Percentiles rank a stretch among this genome's conserved stretches.
phyloP scores from a whole-genome alignment of 2,113 vertebrate genomes.

The Sorex fumeus region DNA sequence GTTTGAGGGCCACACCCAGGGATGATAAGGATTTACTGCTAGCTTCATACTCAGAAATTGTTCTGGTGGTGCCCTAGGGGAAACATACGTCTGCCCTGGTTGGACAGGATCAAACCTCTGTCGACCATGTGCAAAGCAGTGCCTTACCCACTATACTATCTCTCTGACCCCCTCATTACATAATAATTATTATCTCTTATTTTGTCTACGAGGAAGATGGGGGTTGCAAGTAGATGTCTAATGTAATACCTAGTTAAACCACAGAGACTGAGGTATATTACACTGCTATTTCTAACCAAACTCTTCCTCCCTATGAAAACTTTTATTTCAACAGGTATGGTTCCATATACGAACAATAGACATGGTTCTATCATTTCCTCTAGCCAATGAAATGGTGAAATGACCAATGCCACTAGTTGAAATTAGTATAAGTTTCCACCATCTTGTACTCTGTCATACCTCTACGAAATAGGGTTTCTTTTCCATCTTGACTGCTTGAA shows the following conservation, averaged over 20 bases:
- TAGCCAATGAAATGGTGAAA: not conserved
- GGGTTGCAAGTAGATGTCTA: not conserved
- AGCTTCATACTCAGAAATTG: too few relatives aligned
- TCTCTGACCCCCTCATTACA: too few relatives aligned
- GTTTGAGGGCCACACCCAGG: too few relatives aligned
- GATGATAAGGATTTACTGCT: too few relatives aligned
- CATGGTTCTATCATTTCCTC: not conserved
- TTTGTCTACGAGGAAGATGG: slow-evolving; percentile 2
- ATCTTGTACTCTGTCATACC: not conserved
- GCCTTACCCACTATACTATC: too few relatives aligned
- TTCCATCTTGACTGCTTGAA: not conserved
- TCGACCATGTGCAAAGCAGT: too few relatives aligned
- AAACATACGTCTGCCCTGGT: too few relatives aligned
- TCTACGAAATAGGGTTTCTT: not conserved
- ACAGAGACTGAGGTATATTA: not conserved
- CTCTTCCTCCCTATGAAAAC: too few relatives aligned
- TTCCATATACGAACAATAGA: not conserved
- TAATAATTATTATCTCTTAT: not conserved
- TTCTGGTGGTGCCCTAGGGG: too few relatives aligned
- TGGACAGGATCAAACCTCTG: too few relatives aligned
- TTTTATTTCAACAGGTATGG: too few relatives aligned
- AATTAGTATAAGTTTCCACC: not conserved
- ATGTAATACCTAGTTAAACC: not conserved
- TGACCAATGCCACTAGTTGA: not conserved
- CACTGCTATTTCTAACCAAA: not conserved